Evolutionary conservation across 2,888 invertebrate species (phyloP), one percentile per base, ranked within the genome.

Genomic region (Andrena marginata): DNA sequence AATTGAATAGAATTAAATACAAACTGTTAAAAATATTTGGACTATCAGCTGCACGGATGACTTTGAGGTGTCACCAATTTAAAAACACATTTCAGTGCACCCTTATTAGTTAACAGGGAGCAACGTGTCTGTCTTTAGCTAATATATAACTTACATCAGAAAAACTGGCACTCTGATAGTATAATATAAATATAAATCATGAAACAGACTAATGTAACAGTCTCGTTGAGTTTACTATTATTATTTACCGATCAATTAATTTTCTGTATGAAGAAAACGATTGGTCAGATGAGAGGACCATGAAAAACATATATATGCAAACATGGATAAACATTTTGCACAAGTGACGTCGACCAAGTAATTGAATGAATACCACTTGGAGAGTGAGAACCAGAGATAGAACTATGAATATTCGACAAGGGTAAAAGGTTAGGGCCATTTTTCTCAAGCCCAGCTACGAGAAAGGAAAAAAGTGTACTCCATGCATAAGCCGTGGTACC

Each of bases 401-500:
- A 64, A 0, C 8, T 3, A 48, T 2, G 48, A 62, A 13, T 6
- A n/a, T 42, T 6, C 16, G n/a, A n/a, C 3, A 6, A 10, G 42
- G 56, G 7, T 10, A 33, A 78, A 33, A 29, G 5, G 68, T 81
- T 49, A 29, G 75, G 84, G 88, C 88, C 84, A 88, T 59, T 88
- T 81, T 78, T 69, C 67, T 71, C 70, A 49, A 64, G 62, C 71
- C 83, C 82, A 64, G 81, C 85, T 87, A 87, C 77, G 83, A 83
- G 82, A 87, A 89, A 87, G 85, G 89, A 93, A 92, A 89, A 93
- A 92, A 89, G 93, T 93, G 93, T 94, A 93, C 90, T 90, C 87
- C 94, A 94, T 94, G 94, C 94, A 93, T 91, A 94, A 94, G 94
- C 94, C 92, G 94, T 95, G 97, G 97, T 98, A 98, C 98, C 98